Conservation (phyloP, 1,140 invertebrate genomes). For the Eueides isabella region DNA sequence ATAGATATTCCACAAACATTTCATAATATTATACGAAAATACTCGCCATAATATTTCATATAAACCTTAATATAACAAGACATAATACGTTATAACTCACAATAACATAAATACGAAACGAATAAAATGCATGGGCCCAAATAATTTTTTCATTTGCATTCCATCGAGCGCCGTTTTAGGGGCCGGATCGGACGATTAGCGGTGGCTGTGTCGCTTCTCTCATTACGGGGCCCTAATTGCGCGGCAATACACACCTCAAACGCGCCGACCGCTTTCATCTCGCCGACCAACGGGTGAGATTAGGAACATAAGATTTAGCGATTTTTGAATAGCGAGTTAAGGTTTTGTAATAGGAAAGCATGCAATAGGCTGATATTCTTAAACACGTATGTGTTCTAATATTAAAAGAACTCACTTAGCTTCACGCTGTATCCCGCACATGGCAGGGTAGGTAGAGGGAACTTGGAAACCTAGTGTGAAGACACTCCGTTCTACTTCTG, state of each 20-base stretch:
- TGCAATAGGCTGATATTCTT: neutral
- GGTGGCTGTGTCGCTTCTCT: slow-evolving; percentile 72
- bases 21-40: neutral
- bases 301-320: slow-evolving; percentile 27
- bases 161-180: slow-evolving; percentile 21
- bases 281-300: slow-evolving; percentile 45
- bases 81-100: neutral
- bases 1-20: neutral
- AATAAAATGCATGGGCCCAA: neutral
- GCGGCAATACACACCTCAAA: slow-evolving; percentile 65
- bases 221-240: slow-evolving; percentile 75
- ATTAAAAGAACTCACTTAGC: no score
- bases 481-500: no score
- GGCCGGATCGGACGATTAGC: slow-evolving; percentile 61
- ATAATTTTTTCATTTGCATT: slow-evolving; percentile 25
- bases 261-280: slow-evolving; percentile 75
- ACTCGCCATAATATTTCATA: neutral
- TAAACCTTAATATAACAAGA: slow-evolving; percentile 3
- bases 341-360: neutral
- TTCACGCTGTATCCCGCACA: no score
- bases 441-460: no score
- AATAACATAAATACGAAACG: neutral
- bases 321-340: neutral
- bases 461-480: no score
- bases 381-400: no score